These are phyloP conservation scores for Acanthococcus lagerstroemiae DNA, from an alignment of 2,888 invertebrate genomes.

Conservation along the genomic window DNA sequence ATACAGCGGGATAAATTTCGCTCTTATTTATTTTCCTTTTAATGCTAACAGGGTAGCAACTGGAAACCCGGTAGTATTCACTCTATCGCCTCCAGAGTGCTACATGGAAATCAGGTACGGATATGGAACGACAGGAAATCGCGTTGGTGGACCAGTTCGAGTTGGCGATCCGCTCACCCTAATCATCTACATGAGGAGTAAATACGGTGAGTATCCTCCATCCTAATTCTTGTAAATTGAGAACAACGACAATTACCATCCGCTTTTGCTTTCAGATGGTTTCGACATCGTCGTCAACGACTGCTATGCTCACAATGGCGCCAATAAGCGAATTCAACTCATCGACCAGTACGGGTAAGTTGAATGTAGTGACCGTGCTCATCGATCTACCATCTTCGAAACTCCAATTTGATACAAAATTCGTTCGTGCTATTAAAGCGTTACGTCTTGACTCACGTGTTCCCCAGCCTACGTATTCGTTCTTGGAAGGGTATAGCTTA, in stretches of 20 bases:
- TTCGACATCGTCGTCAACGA: conserved; percentile 92
- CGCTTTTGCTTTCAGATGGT: conserved; percentile 57
- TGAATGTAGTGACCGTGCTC: neutral
- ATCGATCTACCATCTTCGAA: neutral
- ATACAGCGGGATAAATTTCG: too few species aligned
- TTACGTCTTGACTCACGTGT: neutral
- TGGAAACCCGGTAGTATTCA: conserved; percentile 87
- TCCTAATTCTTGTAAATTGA: neutral
- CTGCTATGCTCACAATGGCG: conserved; percentile 88
- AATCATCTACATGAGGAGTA: conserved; percentile 88
- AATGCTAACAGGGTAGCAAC: conserved; percentile 67
- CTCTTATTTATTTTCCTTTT: too few species aligned
- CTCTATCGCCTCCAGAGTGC: conserved; percentile 84
- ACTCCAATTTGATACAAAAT: neutral
- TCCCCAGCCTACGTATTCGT: too few species aligned
- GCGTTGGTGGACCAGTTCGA: conserved; percentile 78
- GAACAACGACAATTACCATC: neutral
- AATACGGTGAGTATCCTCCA: conserved; percentile 60
- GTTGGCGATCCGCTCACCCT: conserved; percentile 86
- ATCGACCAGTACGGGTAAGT: conserved; percentile 81
- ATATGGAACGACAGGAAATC: conserved; percentile 73
- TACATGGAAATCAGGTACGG: conserved; percentile 92
- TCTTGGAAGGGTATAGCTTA: too few species aligned
- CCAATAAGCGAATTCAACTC: conserved; percentile 78
- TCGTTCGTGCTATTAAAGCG: neutral